Conservation (phyloP, 1,140 invertebrate genomes). For the Diabrotica undecimpunctata region DNA sequence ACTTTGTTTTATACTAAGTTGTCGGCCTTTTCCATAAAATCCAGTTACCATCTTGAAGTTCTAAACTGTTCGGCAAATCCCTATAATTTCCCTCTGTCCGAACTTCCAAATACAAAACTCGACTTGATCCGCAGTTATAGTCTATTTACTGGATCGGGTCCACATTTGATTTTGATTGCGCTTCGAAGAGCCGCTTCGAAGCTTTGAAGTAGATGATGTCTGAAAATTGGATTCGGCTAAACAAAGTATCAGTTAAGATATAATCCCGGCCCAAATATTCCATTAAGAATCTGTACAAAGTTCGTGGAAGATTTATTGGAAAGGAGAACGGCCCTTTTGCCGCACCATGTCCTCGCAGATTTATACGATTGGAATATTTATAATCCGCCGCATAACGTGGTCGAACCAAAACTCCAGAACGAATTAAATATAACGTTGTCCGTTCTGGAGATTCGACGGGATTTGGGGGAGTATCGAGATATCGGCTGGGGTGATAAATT, state of each 20-base stretch:
- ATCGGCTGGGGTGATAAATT: conserved; percentile 5
- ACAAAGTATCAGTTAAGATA: conserved; percentile 24
- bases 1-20: too few relatives aligned
- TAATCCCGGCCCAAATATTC: conserved; percentile 20
- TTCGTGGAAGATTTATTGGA: conserved; percentile 21
- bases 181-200: not conserved
- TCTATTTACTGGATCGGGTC: conserved; percentile 18
- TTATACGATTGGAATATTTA: conserved; percentile 25
- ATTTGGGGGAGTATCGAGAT: not conserved
- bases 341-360: conserved; percentile 19
- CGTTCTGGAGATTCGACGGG: conserved; percentile 12
- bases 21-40: too few relatives aligned
- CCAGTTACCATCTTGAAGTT: not conserved
- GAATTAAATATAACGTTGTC: conserved; percentile 19
- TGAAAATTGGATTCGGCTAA: conserved; percentile 22
- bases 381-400: conserved; percentile 20
- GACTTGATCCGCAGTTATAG: conserved; percentile 10
- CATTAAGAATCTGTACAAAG: conserved; percentile 22
- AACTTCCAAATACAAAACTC: not conserved
- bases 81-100: not conserved
- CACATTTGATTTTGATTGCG: conserved; percentile 18
- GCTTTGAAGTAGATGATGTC: conserved; percentile 15
- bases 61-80: not conserved
- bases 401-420: conserved; percentile 18
- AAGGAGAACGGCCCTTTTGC: conserved; percentile 19